Evolutionary conservation across 2,888 invertebrate genomes (phyloP).

Genomic region (Eustalomyia histrio): DNA sequence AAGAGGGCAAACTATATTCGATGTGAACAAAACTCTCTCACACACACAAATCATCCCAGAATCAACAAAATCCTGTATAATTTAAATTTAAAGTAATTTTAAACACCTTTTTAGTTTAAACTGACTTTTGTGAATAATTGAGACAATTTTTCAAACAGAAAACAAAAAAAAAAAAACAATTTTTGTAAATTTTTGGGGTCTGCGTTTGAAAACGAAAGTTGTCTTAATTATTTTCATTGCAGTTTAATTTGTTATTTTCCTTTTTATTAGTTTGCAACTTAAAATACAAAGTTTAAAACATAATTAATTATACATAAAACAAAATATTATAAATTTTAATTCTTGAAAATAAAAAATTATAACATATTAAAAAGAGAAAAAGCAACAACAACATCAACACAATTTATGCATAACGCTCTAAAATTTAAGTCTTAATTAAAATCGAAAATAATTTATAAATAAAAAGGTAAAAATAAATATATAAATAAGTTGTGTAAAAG

Average conservation of each 20-base stretch:
- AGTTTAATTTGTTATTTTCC: conserved; percentile 61
- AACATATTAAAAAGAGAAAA: conserved; percentile 40
- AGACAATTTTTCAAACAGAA: conserved; percentile 6
- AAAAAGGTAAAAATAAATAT: conserved; percentile 51
- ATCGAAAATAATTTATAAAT: conserved; percentile 59
- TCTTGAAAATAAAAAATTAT: conserved; percentile 52
- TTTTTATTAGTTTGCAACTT: conserved; percentile 53
- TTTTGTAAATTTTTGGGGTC: conserved; percentile 2
- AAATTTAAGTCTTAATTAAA: conserved; percentile 58
- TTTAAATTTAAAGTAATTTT: conserved; percentile 1
- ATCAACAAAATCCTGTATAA: neutral
- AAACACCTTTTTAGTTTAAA: neutral
- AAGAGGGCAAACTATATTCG: conserved; percentile 48
- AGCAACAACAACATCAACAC: conserved; percentile 31
- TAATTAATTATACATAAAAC: conserved; percentile 42
- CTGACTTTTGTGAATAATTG: neutral
- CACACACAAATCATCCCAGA: conserved; percentile 6
- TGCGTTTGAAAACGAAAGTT: conserved; percentile 21
- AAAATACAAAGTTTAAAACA: conserved; percentile 56
- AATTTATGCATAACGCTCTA: conserved; percentile 64
- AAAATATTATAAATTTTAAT: conserved; percentile 57
- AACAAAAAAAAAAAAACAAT: conserved; percentile 16
- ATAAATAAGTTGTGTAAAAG: conserved; percentile 62
- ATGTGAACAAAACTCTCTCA: conserved; percentile 28
- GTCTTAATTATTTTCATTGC: conserved; percentile 57